Percentiles rank a stretch among this genome's conserved stretches.
phyloP scores from a whole-genome alignment of 1,140 invertebrate species.

The Brachionus asplanchnoidis region DNA sequence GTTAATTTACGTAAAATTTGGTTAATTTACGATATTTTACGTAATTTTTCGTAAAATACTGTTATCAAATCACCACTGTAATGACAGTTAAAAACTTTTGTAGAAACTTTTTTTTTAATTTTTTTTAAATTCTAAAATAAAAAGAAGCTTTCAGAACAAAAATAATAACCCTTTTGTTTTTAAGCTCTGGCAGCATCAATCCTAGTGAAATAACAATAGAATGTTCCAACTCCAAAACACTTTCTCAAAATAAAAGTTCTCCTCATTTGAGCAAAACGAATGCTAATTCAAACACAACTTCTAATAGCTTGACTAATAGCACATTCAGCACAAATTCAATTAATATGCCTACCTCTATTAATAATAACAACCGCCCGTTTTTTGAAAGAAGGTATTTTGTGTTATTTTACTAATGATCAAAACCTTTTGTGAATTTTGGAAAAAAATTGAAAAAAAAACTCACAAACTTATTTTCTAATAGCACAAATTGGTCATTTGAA shows the following conservation, averaged over 20 bases:
- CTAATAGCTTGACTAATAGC: neutral
- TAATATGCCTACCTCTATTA: constrained; percentile 28
- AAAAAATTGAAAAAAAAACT: no score
- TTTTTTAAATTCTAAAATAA: neutral
- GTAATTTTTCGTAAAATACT: no score
- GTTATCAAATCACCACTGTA: no score
- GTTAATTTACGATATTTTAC: no score
- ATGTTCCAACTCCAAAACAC: neutral
- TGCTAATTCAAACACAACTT: neutral
- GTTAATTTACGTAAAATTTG: no score
- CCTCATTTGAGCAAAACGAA: neutral
- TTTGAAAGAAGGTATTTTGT: neutral
- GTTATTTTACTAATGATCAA: no score
- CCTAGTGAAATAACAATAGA: neutral
- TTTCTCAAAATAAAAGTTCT: neutral
- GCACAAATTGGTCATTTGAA: no score
- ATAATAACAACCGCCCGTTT: neutral
- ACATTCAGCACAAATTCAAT: neutral
- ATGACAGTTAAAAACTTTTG: no score
- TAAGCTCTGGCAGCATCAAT: neutral
- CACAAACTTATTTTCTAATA: no score
- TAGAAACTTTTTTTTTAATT: no score
- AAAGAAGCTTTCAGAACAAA: neutral
- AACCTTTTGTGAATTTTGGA: no score
- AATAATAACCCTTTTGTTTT: neutral